A percentile compares a stretch with the other conserved stretches of the same genome.
Evolutionary conservation across 2,113 vertebrate species (phyloP).

Genomic region (Cynopterus brachyotis): DNA sequence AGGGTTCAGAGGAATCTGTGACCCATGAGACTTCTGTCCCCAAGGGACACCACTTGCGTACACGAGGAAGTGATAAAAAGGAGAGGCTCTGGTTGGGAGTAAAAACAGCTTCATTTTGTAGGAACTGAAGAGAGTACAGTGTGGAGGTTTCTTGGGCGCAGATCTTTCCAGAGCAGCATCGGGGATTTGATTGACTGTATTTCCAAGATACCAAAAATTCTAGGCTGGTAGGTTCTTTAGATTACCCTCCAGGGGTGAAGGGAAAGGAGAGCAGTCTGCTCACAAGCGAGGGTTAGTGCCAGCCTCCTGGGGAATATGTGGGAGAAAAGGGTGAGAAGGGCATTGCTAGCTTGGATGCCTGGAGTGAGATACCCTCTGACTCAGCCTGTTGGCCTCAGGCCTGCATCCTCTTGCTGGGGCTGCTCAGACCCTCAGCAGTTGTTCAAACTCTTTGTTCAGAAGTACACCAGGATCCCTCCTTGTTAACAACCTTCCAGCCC

Average conservation of each 20-base stretch:
- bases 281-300: not conserved
- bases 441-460: not conserved
- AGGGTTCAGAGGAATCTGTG: not conserved
- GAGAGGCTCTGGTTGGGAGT: not conserved
- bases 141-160: not conserved
- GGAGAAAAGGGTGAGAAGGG: too few relatives aligned
- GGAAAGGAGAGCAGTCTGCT: not conserved
- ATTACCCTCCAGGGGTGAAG: not conserved
- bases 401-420: not conserved
- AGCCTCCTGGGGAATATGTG: not conserved
- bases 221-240: not conserved
- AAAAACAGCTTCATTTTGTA: not conserved
- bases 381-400: not conserved
- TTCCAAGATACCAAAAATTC: not conserved
- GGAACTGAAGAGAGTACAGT: rapidly evolving
- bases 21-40: not conserved
- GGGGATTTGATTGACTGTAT: not conserved
- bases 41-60: not conserved
- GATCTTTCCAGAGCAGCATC: not conserved
- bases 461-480: not conserved
- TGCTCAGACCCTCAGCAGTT: not conserved
- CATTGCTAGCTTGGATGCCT: not conserved
- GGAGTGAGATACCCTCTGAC: not conserved
- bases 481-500: not conserved
- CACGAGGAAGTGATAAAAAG: not conserved